These are phyloP conservation scores for Oreonectes daqikongensis DNA, from an alignment of 2,797 vertebrate species.

Conservation along the genomic window DNA sequence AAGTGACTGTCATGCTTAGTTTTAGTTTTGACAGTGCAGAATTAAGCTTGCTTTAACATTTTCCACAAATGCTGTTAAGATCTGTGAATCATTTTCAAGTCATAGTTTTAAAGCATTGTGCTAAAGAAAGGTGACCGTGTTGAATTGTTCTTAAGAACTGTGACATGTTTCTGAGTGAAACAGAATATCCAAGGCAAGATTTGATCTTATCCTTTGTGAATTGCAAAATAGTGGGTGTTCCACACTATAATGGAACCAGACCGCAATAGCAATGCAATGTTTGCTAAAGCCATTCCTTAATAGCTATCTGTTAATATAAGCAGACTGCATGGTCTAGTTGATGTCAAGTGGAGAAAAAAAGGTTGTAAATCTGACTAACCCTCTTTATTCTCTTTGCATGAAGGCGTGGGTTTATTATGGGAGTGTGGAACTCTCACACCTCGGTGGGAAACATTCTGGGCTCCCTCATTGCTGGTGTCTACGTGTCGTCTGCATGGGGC, in stretches of 20 bases:
- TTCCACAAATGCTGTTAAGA: background rate
- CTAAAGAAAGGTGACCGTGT: no score
- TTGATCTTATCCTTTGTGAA: no score
- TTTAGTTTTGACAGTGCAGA: slow-evolving; percentile 60
- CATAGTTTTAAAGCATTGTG: background rate
- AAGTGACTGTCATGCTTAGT: slow-evolving; percentile 66
- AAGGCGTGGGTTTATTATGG: slow-evolving; percentile 98
- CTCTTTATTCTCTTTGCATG: background rate
- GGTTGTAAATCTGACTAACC: background rate
- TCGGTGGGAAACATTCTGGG: slow-evolving; percentile 97
- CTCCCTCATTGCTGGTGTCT: slow-evolving; percentile 89
- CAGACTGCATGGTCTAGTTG: background rate
- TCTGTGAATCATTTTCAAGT: background rate
- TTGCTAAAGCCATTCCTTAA: no score
- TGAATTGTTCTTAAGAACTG: no score
- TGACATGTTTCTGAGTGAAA: no score
- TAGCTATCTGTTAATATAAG: no score
- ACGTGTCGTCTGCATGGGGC: slow-evolving; percentile 88
- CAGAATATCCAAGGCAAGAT: no score
- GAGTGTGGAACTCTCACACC: slow-evolving; percentile 98
- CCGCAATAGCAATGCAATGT: no score
- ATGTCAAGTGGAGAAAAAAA: background rate
- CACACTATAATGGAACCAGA: no score
- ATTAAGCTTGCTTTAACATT: background rate
- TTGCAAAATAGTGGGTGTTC: no score